These are phyloP conservation scores for Heterohyrax brucei DNA, from an alignment of 2,797 vertebrate species.

Conservation along the genomic window DNA sequence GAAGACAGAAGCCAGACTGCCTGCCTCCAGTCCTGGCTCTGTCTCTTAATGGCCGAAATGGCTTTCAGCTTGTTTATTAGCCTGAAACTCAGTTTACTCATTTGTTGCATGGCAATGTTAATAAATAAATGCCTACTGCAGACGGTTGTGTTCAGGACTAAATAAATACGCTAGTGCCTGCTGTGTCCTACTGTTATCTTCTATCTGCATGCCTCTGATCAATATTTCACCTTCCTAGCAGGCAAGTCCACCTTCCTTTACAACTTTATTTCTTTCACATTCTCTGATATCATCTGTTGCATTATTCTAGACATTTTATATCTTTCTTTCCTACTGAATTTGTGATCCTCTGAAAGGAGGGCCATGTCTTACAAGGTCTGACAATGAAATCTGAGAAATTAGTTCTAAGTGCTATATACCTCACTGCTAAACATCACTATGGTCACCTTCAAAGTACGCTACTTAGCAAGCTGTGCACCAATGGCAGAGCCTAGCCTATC, in stretches of 20 bases:
- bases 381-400: no score
- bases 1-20: background rate
- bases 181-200: background rate
- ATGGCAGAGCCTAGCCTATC: no score
- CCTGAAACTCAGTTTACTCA: background rate
- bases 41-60: background rate
- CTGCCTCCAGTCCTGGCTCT: background rate
- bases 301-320: background rate
- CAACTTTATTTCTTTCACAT: background rate
- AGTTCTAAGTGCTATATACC: no score
- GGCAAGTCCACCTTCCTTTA: background rate
- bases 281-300: background rate
- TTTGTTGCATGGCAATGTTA: background rate
- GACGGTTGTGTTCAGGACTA: background rate
- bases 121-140: background rate
- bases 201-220: background rate
- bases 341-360: background rate
- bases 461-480: no score
- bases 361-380: background rate
- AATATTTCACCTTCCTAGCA: background rate
- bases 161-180: no score
- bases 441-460: no score
- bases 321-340: conserved; percentile 16
- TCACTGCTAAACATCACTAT: no score
- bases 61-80: background rate